A percentile compares a stretch with the other conserved stretches of the same genome.
These are phyloP conservation scores for Cybosia mesomella DNA, from an alignment of 2,888 invertebrate genomes.

Conservation along the genomic window DNA sequence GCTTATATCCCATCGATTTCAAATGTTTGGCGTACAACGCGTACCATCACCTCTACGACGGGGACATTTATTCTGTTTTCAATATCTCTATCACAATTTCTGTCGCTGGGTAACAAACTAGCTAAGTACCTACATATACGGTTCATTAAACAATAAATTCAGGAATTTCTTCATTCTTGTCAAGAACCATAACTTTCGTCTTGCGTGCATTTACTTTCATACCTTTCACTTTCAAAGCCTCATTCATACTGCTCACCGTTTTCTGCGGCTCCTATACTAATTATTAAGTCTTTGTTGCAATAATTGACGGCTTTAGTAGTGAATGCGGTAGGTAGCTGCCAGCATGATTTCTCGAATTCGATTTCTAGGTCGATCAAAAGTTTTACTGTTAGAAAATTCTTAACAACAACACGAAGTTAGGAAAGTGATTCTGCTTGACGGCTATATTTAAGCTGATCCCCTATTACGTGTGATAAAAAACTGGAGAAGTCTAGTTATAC, in stretches of 20 bases:
- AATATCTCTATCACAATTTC: background rate
- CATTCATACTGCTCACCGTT: background rate
- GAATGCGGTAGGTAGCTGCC: background rate
- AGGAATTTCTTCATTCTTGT: background rate
- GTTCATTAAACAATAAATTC: background rate
- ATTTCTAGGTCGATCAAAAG: background rate
- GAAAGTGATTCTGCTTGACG: background rate
- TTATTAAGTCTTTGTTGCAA: background rate
- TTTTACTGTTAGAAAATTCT: background rate
- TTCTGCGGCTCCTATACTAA: slow-evolving; percentile 2
- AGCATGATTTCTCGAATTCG: background rate
- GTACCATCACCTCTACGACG: too few species aligned
- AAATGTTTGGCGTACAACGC: too few species aligned
- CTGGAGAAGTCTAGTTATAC: background rate
- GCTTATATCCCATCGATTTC: too few species aligned
- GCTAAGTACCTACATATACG: background rate
- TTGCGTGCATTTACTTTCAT: background rate
- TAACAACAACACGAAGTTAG: background rate
- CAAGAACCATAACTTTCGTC: background rate
- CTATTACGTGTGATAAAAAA: background rate
- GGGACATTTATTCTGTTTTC: background rate
- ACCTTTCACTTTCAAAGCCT: background rate
- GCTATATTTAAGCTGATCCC: too few species aligned
- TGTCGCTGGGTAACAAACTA: too few species aligned
- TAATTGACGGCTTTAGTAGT: background rate